These are phyloP conservation scores for Campoplex nolae DNA, from an alignment of 2,888 invertebrate species.

Conservation along the genomic window DNA sequence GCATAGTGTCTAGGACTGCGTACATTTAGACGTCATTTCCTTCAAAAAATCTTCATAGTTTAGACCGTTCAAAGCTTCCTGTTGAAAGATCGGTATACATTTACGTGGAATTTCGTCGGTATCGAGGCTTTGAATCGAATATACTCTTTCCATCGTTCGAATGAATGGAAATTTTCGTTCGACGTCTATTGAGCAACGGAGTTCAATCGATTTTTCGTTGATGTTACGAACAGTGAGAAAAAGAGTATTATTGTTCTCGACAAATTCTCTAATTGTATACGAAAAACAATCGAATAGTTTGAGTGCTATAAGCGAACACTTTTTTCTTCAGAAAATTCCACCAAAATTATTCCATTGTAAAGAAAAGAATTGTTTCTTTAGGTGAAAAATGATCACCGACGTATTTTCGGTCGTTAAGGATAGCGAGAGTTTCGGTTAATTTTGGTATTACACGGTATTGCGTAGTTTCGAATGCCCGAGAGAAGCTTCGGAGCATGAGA, in stretches of 20 bases:
- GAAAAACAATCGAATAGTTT: background rate
- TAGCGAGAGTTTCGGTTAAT: conserved; percentile 1
- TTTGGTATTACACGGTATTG: conserved; percentile 11
- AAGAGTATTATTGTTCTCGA: background rate
- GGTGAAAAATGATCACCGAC: background rate
- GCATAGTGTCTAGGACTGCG: conserved; percentile 6
- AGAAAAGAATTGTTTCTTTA: background rate
- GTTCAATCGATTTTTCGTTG: background rate
- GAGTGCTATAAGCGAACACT: too few species aligned
- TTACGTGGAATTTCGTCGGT: background rate
- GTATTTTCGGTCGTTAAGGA: background rate
- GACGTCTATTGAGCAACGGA: background rate
- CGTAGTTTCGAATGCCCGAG: background rate
- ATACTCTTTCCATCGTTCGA: conserved; percentile 3
- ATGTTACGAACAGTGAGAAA: background rate
- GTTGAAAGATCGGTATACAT: background rate
- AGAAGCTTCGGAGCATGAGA: conserved; percentile 10
- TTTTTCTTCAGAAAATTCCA: too few species aligned
- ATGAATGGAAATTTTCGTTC: background rate
- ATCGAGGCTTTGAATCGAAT: conserved; percentile 26
- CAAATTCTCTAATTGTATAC: background rate
- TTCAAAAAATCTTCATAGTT: conserved; percentile 24
- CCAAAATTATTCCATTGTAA: too few species aligned
- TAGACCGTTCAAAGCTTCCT: conserved; percentile 9
- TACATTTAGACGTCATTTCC: conserved; percentile 4